phyloP scores from a whole-genome alignment of 2,113 vertebrate genomes.

The Pseudolaguvia tuberculata region DNA sequence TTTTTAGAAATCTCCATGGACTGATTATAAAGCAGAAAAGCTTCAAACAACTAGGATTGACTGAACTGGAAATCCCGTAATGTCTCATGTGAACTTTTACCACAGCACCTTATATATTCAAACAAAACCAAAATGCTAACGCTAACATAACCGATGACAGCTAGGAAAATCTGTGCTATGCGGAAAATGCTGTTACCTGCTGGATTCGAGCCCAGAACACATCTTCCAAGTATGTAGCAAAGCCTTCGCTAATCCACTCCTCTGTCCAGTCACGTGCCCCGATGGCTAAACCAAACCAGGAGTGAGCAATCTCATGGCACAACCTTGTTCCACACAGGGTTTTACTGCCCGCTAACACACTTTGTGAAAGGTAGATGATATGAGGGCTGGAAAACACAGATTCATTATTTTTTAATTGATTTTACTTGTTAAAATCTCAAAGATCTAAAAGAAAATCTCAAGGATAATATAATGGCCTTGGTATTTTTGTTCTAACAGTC shows the following conservation, averaged over 20 bases:
- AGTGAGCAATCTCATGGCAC: conserved; percentile 93
- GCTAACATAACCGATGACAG: too few relatives aligned
- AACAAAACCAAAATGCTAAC: not conserved
- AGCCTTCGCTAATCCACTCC: conserved; percentile 97
- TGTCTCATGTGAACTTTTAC: too few relatives aligned
- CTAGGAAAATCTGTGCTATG: not conserved
- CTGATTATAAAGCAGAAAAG: too few relatives aligned
- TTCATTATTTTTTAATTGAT: too few relatives aligned
- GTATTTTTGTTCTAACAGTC: not conserved
- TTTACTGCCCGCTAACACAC: conserved; percentile 66
- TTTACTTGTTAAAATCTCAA: too few relatives aligned
- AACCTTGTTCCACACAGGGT: conserved; percentile 83
- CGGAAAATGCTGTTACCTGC: conserved; percentile 66
- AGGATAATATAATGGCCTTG: not conserved
- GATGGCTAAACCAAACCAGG: conserved; percentile 94
- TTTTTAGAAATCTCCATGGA: too few relatives aligned
- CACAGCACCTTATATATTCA: too few relatives aligned
- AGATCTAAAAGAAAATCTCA: too few relatives aligned
- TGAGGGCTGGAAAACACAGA: conserved; percentile 77
- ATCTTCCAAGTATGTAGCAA: conserved; percentile 92
- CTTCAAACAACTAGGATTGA: not conserved
- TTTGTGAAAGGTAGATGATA: conserved; percentile 92
- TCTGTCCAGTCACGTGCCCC: conserved; percentile 95
- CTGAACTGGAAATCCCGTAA: too few relatives aligned
- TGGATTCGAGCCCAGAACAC: conserved; percentile 82